A percentile compares a stretch with the other conserved stretches of the same genome.
phyloP scores from a whole-genome alignment of 30 jellyfish, hydroid and myxozoan genomes.

The Nemopilema nomurai region DNA sequence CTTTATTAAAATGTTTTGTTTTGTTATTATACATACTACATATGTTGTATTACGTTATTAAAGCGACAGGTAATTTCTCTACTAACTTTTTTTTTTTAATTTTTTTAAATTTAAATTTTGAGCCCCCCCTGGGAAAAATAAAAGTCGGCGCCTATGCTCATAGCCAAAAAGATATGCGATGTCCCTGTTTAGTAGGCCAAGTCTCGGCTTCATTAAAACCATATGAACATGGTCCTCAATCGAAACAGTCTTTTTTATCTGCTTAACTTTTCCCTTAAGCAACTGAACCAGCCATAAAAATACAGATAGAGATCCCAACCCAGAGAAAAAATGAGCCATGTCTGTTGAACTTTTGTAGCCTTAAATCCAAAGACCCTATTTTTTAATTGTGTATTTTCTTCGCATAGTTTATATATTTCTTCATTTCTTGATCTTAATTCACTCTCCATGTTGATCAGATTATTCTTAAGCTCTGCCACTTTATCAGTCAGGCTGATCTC shows the following conservation, averaged over 20 bases:
- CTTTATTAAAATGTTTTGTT: too few species aligned
- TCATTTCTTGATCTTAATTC: conserved; percentile 18
- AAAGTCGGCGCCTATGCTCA: too few species aligned
- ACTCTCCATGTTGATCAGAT: background rate
- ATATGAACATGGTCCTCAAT: conserved; percentile 26
- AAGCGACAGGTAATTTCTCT: too few species aligned
- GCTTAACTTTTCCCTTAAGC: conserved; percentile 1
- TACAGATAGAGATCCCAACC: conserved; percentile 27
- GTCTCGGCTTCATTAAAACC: too few species aligned
- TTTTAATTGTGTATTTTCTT: conserved; percentile 5
- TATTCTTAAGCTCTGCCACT: conserved; percentile 13
- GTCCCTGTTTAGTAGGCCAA: too few species aligned
- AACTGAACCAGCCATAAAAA: conserved; percentile 28
- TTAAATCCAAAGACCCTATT: conserved; percentile 29
- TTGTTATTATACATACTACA: too few species aligned
- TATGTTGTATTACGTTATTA: too few species aligned
- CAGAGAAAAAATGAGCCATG: conserved; percentile 31
- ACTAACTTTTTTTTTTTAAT: too few species aligned
- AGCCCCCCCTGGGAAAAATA: too few species aligned
- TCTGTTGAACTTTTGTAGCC: conserved; percentile 22
- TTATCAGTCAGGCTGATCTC: conserved; percentile 5
- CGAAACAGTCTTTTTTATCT: background rate
- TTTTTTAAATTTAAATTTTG: too few species aligned
- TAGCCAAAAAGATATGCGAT: too few species aligned
- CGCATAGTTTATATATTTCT: conserved; percentile 21